Conservation (phyloP, 2,113 vertebrate species). For the Argyrosomus japonicus region DNA sequence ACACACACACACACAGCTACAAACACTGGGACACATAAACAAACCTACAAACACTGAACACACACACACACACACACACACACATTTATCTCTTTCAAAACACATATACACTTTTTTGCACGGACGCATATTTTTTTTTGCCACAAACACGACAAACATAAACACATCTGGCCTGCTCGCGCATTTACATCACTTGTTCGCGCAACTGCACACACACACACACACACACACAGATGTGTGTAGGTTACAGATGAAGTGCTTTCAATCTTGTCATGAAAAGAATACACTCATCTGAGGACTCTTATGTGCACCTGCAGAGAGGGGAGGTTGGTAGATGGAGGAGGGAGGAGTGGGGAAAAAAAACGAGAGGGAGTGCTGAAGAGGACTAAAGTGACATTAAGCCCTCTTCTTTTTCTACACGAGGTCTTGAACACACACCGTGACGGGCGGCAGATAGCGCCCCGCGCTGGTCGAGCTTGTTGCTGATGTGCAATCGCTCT, state of each 20-base stretch:
- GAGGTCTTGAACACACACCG: background rate
- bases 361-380: slow-evolving; percentile 3
- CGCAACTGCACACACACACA: background rate
- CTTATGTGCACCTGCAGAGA: slow-evolving; percentile 77
- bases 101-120: slow-evolving; percentile 6
- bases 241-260: slow-evolving; percentile 77
- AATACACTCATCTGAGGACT: slow-evolving; percentile 71
- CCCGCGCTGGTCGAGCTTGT: background rate
- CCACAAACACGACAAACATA: background rate
- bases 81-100: background rate
- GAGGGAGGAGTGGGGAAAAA: background rate
- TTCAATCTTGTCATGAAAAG: slow-evolving; percentile 73
- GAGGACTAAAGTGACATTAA: slow-evolving; percentile 53
- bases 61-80: slow-evolving; percentile 18
- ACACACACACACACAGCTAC: slow-evolving; percentile 31
- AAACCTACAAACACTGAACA: slow-evolving; percentile 7
- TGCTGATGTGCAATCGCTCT: background rate
- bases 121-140: background rate
- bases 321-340: background rate
- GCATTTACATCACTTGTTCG: too few relatives aligned
- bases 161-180: slow-evolving; percentile 38
- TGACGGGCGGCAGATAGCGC: background rate
- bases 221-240: slow-evolving; percentile 29
- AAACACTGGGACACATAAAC: slow-evolving; percentile 19
- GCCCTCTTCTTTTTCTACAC: slow-evolving; percentile 31